Evolutionary conservation across 2,797 vertebrate species (phyloP).

Genomic region (Natrix natrix): DNA sequence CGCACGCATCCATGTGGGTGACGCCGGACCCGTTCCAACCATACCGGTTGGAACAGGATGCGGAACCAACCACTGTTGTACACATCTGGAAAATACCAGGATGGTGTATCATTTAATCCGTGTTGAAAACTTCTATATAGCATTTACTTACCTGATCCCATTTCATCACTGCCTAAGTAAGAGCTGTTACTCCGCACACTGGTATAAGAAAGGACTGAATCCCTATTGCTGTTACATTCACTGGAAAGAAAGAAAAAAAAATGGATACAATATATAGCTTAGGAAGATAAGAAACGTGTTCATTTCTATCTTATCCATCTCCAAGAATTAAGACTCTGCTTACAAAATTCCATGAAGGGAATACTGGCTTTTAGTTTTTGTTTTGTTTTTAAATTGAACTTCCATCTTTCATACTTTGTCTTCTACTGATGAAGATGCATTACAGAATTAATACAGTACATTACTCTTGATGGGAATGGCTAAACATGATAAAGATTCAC

Average conservation of each 20-base stretch:
- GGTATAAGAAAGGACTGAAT: slow-evolving; percentile 96
- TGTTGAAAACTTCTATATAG: background rate
- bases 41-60: no score
- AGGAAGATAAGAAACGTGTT: background rate
- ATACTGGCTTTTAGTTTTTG: background rate
- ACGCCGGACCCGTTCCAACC: no score
- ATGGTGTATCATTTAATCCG: background rate
- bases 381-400: background rate
- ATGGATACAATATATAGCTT: background rate
- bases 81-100: background rate
- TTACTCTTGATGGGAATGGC: background rate
- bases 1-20: no score
- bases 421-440: background rate
- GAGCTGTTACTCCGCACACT: slow-evolving; percentile 97
- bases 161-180: slow-evolving; percentile 96
- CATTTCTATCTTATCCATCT: background rate
- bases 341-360: background rate
- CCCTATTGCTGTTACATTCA: slow-evolving; percentile 98
- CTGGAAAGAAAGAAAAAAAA: slow-evolving; percentile 66
- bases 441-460: background rate
- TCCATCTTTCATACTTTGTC: background rate
- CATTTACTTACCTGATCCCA: slow-evolving; percentile 89
- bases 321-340: background rate
- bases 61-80: background rate
- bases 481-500: background rate